Evolutionary conservation across 2,113 vertebrate genomes (phyloP).

Genomic region (Brachyistius frenatus): DNA sequence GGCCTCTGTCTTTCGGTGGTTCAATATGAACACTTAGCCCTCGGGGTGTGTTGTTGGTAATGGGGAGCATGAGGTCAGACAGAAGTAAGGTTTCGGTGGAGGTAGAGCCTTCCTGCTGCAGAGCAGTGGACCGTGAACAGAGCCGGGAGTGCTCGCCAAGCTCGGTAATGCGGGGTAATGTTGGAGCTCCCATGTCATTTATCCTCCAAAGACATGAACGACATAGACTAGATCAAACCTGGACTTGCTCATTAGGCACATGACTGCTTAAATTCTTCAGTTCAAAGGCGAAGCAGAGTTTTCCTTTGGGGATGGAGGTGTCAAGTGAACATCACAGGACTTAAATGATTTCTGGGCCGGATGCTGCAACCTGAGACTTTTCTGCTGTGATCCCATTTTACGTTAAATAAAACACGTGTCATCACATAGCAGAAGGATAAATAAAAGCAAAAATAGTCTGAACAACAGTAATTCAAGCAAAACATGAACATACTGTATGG

Average conservation of each 20-base stretch:
- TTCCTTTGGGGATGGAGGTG: constrained; percentile 34
- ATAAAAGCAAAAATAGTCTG: too few relatives aligned
- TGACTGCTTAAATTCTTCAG: constrained; percentile 31
- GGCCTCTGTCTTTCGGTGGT: constrained; percentile 50
- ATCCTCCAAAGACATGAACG: constrained; percentile 18
- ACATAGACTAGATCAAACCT: constrained; percentile 44
- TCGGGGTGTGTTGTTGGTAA: constrained; percentile 64
- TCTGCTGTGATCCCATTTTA: not conserved
- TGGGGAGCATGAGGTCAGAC: constrained; percentile 66
- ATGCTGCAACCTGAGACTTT: constrained; percentile 11
- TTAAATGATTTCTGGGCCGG: not conserved
- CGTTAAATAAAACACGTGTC: not conserved
- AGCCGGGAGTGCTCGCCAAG: not conserved
- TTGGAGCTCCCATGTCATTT: constrained; percentile 32
- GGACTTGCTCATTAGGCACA: constrained; percentile 29
- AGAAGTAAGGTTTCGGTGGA: constrained; percentile 48
- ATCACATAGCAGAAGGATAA: too few relatives aligned
- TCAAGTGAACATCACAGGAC: constrained; percentile 25
- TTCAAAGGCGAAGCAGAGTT: constrained; percentile 43
- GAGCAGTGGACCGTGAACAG: constrained; percentile 37
- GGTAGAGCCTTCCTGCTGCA: constrained; percentile 22
- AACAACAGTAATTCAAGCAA: too few relatives aligned
- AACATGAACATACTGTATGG: too few relatives aligned
- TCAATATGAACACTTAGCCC: constrained; percentile 62
- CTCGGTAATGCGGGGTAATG: constrained; percentile 41